Evolutionary conservation across 2,797 vertebrate species (phyloP).

Genomic region (Schizopygopsis malacanthus): DNA sequence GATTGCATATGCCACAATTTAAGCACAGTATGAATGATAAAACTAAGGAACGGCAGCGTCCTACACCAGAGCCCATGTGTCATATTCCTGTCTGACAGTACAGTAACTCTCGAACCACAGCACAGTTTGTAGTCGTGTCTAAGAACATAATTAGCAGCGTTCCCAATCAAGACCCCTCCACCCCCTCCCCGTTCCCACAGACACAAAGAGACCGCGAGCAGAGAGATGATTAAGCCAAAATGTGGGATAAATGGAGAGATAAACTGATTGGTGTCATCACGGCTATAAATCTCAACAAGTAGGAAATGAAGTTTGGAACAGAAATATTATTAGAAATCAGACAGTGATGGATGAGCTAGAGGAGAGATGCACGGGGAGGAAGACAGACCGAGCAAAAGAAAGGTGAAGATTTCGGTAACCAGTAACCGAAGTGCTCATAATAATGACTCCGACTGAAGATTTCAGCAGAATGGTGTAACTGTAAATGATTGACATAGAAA

Average conservation of each 20-base stretch:
- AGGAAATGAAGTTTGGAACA: constrained; percentile 85
- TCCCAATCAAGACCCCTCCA: constrained; percentile 72
- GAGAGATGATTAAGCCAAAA: constrained; percentile 83
- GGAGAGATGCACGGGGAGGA: constrained; percentile 59
- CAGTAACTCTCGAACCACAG: constrained; percentile 70
- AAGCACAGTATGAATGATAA: background rate
- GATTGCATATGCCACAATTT: background rate
- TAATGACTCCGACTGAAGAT: constrained; percentile 4
- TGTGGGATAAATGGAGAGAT: constrained; percentile 84
- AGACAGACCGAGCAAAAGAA: constrained; percentile 38
- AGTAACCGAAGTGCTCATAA: background rate
- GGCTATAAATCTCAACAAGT: constrained; percentile 86
- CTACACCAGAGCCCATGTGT: constrained; percentile 25
- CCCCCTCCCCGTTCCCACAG: constrained; percentile 58
- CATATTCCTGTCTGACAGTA: constrained; percentile 67
- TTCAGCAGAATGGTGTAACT: background rate
- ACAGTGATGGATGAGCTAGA: constrained; percentile 84
- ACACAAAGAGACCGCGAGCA: constrained; percentile 70
- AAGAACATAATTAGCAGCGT: constrained; percentile 77
- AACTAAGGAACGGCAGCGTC: background rate
- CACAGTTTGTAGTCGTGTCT: constrained; percentile 68
- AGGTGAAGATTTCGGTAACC: background rate
- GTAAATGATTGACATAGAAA: background rate
- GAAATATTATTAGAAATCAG: constrained; percentile 89
- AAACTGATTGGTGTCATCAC: constrained; percentile 86